These are phyloP conservation scores for Hirtodrosophila cameraria DNA, from an alignment of 2,888 invertebrate genomes.

Conservation along the genomic window DNA sequence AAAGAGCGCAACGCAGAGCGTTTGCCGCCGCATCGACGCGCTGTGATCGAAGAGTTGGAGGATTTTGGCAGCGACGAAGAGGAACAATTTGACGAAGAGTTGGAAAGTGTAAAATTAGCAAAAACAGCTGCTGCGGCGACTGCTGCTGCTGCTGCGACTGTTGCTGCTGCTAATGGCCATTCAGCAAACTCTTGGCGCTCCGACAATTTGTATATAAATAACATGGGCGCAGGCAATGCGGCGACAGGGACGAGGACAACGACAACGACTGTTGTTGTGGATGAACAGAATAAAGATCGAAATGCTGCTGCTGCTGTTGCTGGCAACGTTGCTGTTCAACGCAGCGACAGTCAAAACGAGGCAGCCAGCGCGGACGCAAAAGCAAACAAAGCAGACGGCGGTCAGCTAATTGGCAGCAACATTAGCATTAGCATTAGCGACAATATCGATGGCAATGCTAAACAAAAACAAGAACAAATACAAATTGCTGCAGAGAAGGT, in stretches of 20 bases:
- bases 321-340: too few relatives aligned
- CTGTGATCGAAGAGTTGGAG: constrained; percentile 77
- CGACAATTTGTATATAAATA: constrained; percentile 72
- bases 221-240: constrained; percentile 69
- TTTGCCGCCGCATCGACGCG: constrained; percentile 46
- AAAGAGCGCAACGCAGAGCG: constrained; percentile 17
- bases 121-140: constrained; percentile 65
- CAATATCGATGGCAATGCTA: constrained; percentile 47
- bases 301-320: constrained; percentile 49
- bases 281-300: constrained; percentile 57
- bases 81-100: constrained; percentile 38
- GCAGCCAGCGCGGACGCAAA: constrained; percentile 69
- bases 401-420: constrained; percentile 64
- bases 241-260: constrained; percentile 53
- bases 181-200: constrained; percentile 60
- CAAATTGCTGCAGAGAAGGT: constrained; percentile 49
- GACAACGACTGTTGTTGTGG: constrained; percentile 50
- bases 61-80: constrained; percentile 66
- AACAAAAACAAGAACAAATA: constrained; percentile 25
- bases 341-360: constrained; percentile 79
- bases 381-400: constrained; percentile 44
- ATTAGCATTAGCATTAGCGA: constrained; percentile 31
- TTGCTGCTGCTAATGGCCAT: constrained; percentile 53
- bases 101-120: constrained; percentile 74
- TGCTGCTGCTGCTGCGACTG: constrained; percentile 7